Evolutionary conservation across 2,113 vertebrate species (phyloP).

Genomic region (Panthera uncia): DNA sequence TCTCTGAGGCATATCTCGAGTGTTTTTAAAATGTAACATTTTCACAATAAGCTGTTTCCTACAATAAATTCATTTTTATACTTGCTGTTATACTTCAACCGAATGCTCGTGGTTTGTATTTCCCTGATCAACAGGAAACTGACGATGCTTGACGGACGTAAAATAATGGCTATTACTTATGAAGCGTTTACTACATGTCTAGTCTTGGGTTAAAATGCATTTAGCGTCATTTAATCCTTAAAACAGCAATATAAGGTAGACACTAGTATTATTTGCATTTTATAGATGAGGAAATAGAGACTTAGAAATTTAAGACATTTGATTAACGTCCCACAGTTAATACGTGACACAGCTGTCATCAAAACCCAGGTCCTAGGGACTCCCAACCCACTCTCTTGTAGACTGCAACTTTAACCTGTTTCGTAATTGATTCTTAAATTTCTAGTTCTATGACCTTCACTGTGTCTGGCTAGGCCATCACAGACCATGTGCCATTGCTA

Average conservation of each 20-base stretch:
- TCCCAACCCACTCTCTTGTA: neutral
- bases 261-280: neutral
- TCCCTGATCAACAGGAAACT: neutral
- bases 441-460: constrained; percentile 65
- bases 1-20: neutral
- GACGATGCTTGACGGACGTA: neutral
- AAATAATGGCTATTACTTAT: neutral
- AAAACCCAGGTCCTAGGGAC: neutral
- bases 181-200: neutral
- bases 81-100: neutral
- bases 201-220: neutral
- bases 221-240: neutral
- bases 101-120: neutral
- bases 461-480: constrained; percentile 59
- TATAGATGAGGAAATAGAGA: neutral
- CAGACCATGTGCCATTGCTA: neutral
- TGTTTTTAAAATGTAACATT: neutral
- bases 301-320: constrained; percentile 41
- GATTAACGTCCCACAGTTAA: neutral
- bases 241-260: neutral
- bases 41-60: neutral
- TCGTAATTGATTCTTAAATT: constrained; percentile 65
- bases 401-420: constrained; percentile 28
- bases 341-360: neutral
- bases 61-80: neutral